Conservation (phyloP, 2,113 vertebrate genomes). For the Procavia capensis region DNA sequence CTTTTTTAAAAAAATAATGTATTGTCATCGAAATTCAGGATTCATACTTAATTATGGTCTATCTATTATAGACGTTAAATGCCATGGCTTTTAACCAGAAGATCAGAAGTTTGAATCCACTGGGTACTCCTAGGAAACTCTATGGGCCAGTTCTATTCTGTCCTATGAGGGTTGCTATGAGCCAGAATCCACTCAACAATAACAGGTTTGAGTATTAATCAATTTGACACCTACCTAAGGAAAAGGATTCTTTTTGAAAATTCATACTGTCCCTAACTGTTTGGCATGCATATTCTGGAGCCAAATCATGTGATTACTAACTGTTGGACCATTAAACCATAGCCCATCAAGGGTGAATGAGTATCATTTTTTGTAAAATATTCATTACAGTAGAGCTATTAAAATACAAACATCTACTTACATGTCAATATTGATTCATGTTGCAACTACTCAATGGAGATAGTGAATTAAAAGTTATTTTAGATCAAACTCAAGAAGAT, state of each 20-base stretch:
- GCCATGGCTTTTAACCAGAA: too few relatives aligned
- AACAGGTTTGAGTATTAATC: too few relatives aligned
- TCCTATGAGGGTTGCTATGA: too few relatives aligned
- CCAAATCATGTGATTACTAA: not conserved
- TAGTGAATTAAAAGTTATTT: constrained; percentile 44
- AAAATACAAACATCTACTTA: constrained; percentile 41
- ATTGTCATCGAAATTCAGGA: constrained; percentile 5
- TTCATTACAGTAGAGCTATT: not conserved
- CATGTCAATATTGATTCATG: constrained; percentile 54
- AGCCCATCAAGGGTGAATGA: not conserved
- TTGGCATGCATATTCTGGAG: not conserved
- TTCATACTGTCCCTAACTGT: not conserved
- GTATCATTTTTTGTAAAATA: not conserved
- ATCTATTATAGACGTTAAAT: too few relatives aligned
- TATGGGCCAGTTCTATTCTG: too few relatives aligned
- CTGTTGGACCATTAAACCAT: not conserved
- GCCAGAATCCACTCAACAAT: too few relatives aligned
- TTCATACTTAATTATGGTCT: not conserved
- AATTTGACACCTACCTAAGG: not conserved
- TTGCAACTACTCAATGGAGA: constrained; percentile 31
- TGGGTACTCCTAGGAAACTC: too few relatives aligned
- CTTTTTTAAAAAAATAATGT: not conserved
- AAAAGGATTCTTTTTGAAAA: not conserved
- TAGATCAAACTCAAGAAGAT: constrained; percentile 53
- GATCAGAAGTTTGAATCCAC: too few relatives aligned